Conservation (phyloP, 2,888 invertebrate species). For the Branchellion lobata region DNA sequence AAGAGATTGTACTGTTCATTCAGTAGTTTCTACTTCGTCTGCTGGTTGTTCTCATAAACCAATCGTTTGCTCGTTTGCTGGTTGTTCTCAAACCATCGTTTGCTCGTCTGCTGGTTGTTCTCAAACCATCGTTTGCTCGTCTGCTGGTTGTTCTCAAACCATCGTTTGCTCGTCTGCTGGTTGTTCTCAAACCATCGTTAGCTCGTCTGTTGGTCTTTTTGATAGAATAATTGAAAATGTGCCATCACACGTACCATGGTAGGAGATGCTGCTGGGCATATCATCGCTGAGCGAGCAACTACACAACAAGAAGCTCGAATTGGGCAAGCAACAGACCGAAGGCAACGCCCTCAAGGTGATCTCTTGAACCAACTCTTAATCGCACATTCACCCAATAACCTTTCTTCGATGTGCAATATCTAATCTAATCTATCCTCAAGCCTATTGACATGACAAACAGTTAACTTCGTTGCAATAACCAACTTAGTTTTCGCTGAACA, state of each 20-base stretch:
- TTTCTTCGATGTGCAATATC: too few relatives aligned
- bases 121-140: too few relatives aligned
- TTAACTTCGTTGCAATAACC: too few relatives aligned
- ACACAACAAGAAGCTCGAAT: not conserved
- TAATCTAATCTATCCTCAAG: not conserved
- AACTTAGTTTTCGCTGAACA: slow-evolving; percentile 41
- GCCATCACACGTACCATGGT: too few relatives aligned
- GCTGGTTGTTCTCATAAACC: not conserved
- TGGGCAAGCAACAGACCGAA: slow-evolving; percentile 5
- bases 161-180: too few relatives aligned
- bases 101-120: too few relatives aligned
- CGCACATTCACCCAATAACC: not conserved
- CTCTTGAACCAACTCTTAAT: not conserved
- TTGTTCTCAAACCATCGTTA: too few relatives aligned
- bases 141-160: too few relatives aligned
- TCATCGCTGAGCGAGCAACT: slow-evolving; percentile 1
- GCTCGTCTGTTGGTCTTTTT: too few relatives aligned
- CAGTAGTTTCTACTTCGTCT: not conserved
- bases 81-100: too few relatives aligned
- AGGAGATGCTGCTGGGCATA: slow-evolving; percentile 21
- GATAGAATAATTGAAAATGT: too few relatives aligned
- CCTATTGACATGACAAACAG: not conserved
- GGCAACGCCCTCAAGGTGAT: slow-evolving; percentile 30
- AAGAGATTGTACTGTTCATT: not conserved
- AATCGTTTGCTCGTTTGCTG: too few relatives aligned